These are phyloP conservation scores for Muscicapa striata DNA, from an alignment of 2,797 vertebrate species.

Conservation along the genomic window DNA sequence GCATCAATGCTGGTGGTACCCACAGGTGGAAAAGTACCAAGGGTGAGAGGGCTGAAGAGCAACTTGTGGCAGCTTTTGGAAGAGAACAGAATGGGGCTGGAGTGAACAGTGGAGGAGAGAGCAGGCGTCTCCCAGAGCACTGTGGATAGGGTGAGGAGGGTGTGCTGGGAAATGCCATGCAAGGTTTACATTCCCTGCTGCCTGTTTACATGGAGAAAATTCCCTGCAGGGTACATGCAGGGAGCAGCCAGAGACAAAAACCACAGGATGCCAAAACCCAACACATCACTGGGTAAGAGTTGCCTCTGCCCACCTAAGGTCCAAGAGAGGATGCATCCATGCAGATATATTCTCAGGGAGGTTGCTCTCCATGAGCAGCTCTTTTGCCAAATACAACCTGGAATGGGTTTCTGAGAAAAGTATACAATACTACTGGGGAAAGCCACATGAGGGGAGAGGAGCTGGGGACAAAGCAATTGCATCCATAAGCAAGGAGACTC, in stretches of 20 bases:
- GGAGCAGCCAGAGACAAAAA: neutral
- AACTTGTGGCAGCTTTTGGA: neutral
- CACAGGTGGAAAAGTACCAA: neutral
- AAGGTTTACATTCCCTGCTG: constrained; percentile 50
- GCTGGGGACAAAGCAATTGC: neutral
- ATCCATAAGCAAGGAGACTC: neutral
- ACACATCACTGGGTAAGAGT: neutral
- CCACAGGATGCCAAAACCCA: neutral
- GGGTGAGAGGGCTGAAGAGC: neutral
- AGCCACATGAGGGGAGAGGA: neutral
- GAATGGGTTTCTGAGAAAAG: neutral
- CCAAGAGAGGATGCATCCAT: neutral
- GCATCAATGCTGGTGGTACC: neutral
- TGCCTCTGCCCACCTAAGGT: neutral
- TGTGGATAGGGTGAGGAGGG: neutral
- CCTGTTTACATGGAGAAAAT: constrained; percentile 47
- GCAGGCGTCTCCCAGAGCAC: neutral
- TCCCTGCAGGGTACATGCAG: neutral
- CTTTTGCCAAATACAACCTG: neutral
- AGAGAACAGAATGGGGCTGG: neutral
- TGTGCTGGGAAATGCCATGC: constrained; percentile 41
- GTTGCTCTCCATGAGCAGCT: neutral
- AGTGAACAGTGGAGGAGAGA: neutral
- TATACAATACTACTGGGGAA: neutral
- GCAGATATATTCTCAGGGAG: neutral